Percentiles rank a stretch among this genome's conserved stretches.
These are phyloP conservation scores for Hyphantria cunea DNA, from an alignment of 1,140 invertebrate species.

Conservation along the genomic window DNA sequence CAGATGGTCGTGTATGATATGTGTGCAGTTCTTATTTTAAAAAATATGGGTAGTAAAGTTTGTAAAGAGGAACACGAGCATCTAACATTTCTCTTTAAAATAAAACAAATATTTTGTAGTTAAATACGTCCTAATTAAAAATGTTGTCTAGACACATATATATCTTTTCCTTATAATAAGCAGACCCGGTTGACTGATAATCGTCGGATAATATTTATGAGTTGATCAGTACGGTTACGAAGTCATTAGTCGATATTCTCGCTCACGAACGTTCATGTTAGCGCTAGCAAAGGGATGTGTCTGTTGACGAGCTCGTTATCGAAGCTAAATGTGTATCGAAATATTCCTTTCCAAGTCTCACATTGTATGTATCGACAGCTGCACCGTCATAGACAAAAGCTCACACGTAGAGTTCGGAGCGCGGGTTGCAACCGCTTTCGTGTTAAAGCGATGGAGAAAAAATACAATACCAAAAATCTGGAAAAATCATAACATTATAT, in stretches of 20 bases:
- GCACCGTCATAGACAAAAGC: constrained; percentile 4
- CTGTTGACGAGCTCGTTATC: constrained; percentile 37
- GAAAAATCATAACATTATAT: too few relatives aligned
- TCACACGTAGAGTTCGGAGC: too few relatives aligned
- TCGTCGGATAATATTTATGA: constrained; percentile 1
- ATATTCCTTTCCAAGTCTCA: constrained; percentile 13
- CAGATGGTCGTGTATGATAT: too few relatives aligned
- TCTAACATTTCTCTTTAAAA: too few relatives aligned
- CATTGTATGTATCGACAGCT: not conserved
- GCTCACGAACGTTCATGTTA: constrained; percentile 8
- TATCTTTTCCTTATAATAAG: not conserved
- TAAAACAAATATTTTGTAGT: too few relatives aligned
- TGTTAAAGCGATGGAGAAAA: too few relatives aligned
- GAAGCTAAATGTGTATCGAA: constrained; percentile 17
- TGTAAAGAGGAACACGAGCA: too few relatives aligned
- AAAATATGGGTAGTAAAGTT: too few relatives aligned
- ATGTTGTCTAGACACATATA: not conserved
- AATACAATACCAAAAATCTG: too few relatives aligned
- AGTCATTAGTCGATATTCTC: constrained; percentile 23
- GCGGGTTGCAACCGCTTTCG: too few relatives aligned
- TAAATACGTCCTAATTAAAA: too few relatives aligned
- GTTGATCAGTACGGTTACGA: constrained; percentile 18
- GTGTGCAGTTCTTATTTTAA: too few relatives aligned
- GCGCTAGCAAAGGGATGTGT: constrained; percentile 33
- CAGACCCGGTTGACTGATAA: constrained; percentile 8